These are phyloP conservation scores for Lethenteron reissneri DNA, from an alignment of 2,113 vertebrate genomes.

Conservation along the genomic window DNA sequence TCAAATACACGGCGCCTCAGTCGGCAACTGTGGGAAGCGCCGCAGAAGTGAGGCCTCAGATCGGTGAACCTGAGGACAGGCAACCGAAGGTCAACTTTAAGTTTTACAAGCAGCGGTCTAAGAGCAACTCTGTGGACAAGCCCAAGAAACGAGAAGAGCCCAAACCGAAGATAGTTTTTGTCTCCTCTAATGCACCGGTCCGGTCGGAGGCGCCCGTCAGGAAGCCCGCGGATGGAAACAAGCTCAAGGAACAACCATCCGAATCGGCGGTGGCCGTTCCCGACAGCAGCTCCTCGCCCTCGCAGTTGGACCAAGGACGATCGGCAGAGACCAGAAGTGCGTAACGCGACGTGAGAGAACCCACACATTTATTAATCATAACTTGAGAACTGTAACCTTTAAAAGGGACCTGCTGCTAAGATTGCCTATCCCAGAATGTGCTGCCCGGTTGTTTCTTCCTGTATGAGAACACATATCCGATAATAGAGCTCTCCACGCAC, in stretches of 20 bases:
- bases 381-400: constrained; percentile 2
- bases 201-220: background rate
- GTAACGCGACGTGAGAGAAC: background rate
- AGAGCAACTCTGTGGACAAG: background rate
- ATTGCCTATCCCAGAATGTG: background rate
- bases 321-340: background rate
- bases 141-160: constrained; percentile 1
- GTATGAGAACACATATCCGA: background rate
- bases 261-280: constrained; percentile 3
- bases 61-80: background rate
- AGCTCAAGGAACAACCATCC: background rate
- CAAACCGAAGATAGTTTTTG: background rate
- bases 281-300: constrained; percentile 5
- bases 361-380: background rate
- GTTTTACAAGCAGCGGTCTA: constrained; percentile 3
- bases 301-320: background rate
- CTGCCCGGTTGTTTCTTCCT: constrained; percentile 1
- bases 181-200: background rate
- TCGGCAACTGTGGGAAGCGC: too few species aligned
- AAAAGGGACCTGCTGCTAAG: background rate
- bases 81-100: constrained; percentile 1
- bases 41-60: too few species aligned
- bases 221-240: background rate
- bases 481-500: background rate
- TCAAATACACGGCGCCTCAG: too few species aligned